Evolutionary conservation across 2,113 vertebrate species (phyloP).

Genomic region (Clarias macrocephalus): DNA sequence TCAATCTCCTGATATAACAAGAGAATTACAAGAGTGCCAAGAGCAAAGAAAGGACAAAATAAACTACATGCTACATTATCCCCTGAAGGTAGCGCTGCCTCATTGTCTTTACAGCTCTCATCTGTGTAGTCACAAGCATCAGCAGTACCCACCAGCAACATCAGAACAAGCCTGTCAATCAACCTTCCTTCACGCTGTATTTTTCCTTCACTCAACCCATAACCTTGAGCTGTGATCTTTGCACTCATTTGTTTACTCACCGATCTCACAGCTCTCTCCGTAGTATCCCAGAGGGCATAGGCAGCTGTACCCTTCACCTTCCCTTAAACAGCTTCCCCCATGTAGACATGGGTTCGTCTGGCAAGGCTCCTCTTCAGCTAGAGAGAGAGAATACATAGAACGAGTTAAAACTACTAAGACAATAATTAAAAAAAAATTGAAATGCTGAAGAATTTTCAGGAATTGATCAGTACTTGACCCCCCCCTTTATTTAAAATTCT

Average conservation of each 20-base stretch:
- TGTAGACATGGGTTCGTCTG: slow-evolving; percentile 91
- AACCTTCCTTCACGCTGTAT: not conserved
- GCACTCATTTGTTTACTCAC: slow-evolving; percentile 70
- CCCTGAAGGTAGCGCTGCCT: not conserved
- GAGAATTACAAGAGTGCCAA: slow-evolving; percentile 12
- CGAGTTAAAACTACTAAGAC: not conserved
- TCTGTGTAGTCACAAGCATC: slow-evolving; percentile 12
- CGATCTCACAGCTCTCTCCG: slow-evolving; percentile 96
- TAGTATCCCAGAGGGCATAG: slow-evolving; percentile 86
- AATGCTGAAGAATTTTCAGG: not conserved
- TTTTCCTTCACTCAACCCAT: slow-evolving; percentile 25
- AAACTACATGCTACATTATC: not conserved
- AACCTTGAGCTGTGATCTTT: slow-evolving; percentile 32
- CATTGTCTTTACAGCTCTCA: not conserved
- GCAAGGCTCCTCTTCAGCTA: slow-evolving; percentile 81
- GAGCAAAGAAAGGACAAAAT: slow-evolving; percentile 14
- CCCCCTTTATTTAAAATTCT: not conserved
- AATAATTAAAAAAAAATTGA: not conserved
- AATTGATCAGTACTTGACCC: not conserved
- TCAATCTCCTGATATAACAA: slow-evolving; percentile 20
- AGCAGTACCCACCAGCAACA: not conserved
- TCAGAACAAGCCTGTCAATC: not conserved
- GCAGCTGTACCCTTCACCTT: slow-evolving; percentile 84
- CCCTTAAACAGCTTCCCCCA: slow-evolving; percentile 84
- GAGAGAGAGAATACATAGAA: slow-evolving; percentile 36